Conservation (phyloP, 2,888 invertebrate genomes). For the Amblyteles armatorius region DNA sequence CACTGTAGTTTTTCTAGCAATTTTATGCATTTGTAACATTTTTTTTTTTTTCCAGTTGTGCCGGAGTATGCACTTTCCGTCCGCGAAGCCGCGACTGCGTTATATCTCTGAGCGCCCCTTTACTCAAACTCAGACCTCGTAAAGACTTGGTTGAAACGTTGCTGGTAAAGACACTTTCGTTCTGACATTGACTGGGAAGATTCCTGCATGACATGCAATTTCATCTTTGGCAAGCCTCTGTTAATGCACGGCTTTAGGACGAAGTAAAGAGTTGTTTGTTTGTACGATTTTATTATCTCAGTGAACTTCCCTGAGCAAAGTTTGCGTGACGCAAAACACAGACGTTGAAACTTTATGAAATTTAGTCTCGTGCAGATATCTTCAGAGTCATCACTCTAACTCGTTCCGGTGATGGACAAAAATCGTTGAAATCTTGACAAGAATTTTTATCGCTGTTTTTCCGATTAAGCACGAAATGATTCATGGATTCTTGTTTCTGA, state of each 20-base stretch:
- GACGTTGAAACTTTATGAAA: too few relatives aligned
- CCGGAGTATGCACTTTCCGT: slow-evolving; percentile 92
- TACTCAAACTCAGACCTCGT: slow-evolving; percentile 95
- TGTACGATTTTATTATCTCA: too few relatives aligned
- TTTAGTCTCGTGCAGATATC: too few relatives aligned
- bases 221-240: too few relatives aligned
- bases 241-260: too few relatives aligned
- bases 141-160: slow-evolving; percentile 98
- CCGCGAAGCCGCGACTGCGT: slow-evolving; percentile 91
- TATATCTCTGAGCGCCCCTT: slow-evolving; percentile 95
- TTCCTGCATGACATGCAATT: too few relatives aligned
- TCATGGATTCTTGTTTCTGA: slow-evolving; percentile 97
- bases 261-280: too few relatives aligned
- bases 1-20: background rate
- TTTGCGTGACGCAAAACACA: too few relatives aligned
- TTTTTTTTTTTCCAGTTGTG: slow-evolving; percentile 85
- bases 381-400: too few relatives aligned
- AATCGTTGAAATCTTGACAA: background rate
- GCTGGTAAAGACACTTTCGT: slow-evolving; percentile 86
- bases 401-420: too few relatives aligned
- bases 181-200: too few relatives aligned
- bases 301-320: too few relatives aligned
- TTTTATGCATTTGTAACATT: slow-evolving; percentile 19
- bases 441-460: slow-evolving; percentile 30
- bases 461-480: slow-evolving; percentile 97